These are phyloP conservation scores for Cydia amplana DNA, from an alignment of 1,140 invertebrate genomes.

Conservation along the genomic window DNA sequence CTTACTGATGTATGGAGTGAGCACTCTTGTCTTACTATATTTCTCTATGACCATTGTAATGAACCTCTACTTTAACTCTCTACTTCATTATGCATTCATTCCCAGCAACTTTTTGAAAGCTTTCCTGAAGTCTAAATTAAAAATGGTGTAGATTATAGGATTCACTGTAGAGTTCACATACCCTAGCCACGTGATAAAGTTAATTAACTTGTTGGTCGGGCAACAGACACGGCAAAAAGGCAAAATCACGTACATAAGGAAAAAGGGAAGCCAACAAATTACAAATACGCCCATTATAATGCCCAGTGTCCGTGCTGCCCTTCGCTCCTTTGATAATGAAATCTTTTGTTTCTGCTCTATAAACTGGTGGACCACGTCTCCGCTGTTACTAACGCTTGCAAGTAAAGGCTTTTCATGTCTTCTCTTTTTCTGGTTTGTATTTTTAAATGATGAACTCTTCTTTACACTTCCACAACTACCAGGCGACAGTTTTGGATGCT, in stretches of 20 bases:
- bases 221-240: constrained; percentile 89
- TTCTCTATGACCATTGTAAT: not conserved
- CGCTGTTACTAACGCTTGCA: constrained; percentile 58
- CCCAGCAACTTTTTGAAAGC: constrained; percentile 87
- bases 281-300: constrained; percentile 96
- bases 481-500: constrained; percentile 32
- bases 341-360: constrained; percentile 95
- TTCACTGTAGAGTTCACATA: constrained; percentile 97
- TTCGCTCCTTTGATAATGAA: constrained; percentile 91
- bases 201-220: constrained; percentile 86
- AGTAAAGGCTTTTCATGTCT: constrained; percentile 43
- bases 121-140: constrained; percentile 94
- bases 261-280: constrained; percentile 96
- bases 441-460: constrained; percentile 39
- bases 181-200: constrained; percentile 97
- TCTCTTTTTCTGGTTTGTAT: constrained; percentile 39
- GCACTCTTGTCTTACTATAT: too few relatives aligned
- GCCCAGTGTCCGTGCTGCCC: constrained; percentile 92
- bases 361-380: constrained; percentile 87
- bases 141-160: constrained; percentile 97
- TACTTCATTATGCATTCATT: constrained; percentile 30
- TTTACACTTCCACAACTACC: constrained; percentile 35
- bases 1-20: too few relatives aligned
- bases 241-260: constrained; percentile 93
- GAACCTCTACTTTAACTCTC: not conserved